phyloP scores from a whole-genome alignment of 2,888 invertebrate genomes.

The Pachydiplax longipennis region DNA sequence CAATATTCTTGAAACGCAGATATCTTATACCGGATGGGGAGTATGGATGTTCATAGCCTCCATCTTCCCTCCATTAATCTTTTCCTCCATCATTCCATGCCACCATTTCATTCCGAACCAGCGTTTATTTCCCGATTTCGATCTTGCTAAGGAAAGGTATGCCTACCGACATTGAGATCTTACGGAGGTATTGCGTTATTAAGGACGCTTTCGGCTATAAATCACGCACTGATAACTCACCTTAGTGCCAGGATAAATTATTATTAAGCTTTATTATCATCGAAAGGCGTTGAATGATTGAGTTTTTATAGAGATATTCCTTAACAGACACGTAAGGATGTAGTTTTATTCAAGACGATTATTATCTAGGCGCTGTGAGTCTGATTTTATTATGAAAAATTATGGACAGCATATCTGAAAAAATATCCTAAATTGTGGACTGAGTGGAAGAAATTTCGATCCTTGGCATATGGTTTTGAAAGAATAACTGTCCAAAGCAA shows the following conservation, averaged over 20 bases:
- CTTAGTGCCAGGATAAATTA: no score
- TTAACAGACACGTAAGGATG: no score
- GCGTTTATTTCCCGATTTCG: background rate
- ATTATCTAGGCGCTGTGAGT: conserved; percentile 29
- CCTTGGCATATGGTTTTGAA: background rate
- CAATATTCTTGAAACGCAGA: background rate
- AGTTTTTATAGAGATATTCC: no score
- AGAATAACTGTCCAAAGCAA: conserved; percentile 37
- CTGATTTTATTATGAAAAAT: background rate
- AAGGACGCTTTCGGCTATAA: no score
- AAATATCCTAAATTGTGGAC: background rate
- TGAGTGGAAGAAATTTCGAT: conserved; percentile 16
- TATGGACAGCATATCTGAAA: background rate
- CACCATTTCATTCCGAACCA: background rate
- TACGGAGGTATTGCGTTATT: no score
- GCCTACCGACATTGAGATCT: background rate
- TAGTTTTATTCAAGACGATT: no score
- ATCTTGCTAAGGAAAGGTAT: background rate
- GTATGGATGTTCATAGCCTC: background rate
- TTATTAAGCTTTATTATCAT: no score
- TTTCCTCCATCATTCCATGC: background rate
- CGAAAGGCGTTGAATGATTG: no score
- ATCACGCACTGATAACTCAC: no score
- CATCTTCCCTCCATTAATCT: background rate
- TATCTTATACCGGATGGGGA: background rate